These are phyloP conservation scores for Chaetodon trifascialis DNA, from an alignment of 2,113 vertebrate genomes.

Conservation along the genomic window DNA sequence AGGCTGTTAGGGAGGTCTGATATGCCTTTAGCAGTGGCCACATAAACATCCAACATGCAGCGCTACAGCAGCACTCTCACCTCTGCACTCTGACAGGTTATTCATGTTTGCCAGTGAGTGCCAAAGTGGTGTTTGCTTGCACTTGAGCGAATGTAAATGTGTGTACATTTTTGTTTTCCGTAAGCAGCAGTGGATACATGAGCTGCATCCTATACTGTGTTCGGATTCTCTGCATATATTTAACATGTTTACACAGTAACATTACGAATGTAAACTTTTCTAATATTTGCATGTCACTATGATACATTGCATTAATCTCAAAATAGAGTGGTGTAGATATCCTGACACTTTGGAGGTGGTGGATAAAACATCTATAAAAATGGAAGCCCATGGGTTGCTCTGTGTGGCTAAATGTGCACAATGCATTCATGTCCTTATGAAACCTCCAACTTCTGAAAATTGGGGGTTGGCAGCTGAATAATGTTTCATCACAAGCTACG, in stretches of 20 bases:
- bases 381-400: no score
- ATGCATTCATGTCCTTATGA: not conserved
- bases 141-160: not conserved
- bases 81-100: not conserved
- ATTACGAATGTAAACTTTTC: no score
- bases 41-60: constrained; percentile 24
- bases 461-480: no score
- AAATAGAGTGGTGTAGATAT: no score
- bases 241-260: no score
- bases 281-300: no score
- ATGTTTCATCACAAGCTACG: no score
- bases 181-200: not conserved
- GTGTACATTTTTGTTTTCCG: not conserved
- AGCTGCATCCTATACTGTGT: not conserved
- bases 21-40: constrained; percentile 17
- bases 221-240: not conserved
- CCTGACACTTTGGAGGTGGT: not conserved
- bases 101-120: not conserved
- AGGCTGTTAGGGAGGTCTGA: constrained; percentile 15
- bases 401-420: no score
- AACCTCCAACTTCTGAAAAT: no score
- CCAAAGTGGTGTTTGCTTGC: not conserved
- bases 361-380: no score
- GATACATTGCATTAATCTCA: no score
- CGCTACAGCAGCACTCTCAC: not conserved